Percentiles rank a stretch among this genome's conserved stretches.
phyloP scores from a whole-genome alignment of 2,888 invertebrate genomes.

The Leptopterna dolabrata region DNA sequence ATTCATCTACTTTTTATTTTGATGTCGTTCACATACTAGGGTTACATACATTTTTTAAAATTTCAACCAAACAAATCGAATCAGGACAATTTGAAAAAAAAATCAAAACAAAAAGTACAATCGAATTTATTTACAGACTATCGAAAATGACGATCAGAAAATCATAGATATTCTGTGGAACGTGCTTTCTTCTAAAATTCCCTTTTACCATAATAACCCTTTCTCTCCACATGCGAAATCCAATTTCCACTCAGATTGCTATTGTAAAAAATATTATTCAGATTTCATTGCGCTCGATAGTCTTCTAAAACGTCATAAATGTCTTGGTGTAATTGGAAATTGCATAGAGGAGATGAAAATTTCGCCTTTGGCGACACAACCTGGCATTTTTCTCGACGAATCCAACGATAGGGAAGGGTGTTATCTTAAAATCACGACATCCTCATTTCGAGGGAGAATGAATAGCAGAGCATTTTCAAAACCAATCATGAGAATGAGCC shows the following conservation, averaged over 20 bases:
- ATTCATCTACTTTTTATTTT: not conserved
- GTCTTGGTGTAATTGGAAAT: not conserved
- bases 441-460: not conserved
- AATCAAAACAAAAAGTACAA: not conserved
- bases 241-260: not conserved
- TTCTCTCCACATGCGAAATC: constrained; percentile 25
- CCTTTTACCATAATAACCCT: constrained; percentile 13
- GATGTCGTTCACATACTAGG: not conserved
- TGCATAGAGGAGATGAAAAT: constrained; percentile 14
- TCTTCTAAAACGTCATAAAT: not conserved
- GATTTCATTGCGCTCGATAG: too few species aligned
- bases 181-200: not conserved
- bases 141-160: not conserved
- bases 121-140: not conserved
- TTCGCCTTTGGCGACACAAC: not conserved
- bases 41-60: not conserved
- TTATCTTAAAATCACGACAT: not conserved
- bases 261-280: not conserved
- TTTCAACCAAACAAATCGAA: not conserved
- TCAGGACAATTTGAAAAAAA: not conserved
- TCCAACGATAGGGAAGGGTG: not conserved
- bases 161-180: not conserved
- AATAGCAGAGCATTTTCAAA: too few species aligned
- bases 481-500: too few species aligned
- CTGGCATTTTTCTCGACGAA: not conserved